Percentiles rank a stretch among this genome's conserved stretches.
These are phyloP conservation scores for Carassius carassius DNA, from an alignment of 2,113 vertebrate genomes.

Conservation along the genomic window DNA sequence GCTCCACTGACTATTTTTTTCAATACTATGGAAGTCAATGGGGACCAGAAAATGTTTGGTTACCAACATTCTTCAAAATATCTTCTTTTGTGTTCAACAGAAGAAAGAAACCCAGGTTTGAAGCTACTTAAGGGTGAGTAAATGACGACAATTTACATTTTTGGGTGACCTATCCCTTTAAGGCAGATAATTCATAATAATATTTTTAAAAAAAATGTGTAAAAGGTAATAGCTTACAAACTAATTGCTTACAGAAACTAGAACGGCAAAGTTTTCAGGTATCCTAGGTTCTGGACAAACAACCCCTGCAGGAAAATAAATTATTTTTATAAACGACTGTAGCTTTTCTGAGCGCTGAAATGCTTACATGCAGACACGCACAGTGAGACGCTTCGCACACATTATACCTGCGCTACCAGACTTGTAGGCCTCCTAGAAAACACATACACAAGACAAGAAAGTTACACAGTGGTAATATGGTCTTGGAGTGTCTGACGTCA, in stretches of 20 bases:
- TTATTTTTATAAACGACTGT: constrained; percentile 26
- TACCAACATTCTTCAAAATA: neutral
- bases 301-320: constrained; percentile 45
- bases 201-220: neutral
- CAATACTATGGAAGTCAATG: neutral
- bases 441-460: constrained; percentile 31
- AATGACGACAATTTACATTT: neutral
- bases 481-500: constrained; percentile 60
- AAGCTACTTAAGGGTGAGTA: neutral
- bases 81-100: neutral
- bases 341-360: constrained; percentile 29
- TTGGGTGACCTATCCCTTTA: neutral
- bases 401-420: neutral
- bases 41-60: neutral
- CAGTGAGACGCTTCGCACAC: constrained; percentile 1
- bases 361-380: neutral
- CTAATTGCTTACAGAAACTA: neutral
- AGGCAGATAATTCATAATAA: neutral
- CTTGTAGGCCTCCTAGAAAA: neutral
- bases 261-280: constrained; percentile 25
- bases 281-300: constrained; percentile 37
- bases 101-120: neutral
- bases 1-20: neutral
- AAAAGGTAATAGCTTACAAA: neutral
- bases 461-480: constrained; percentile 52